Conservation (phyloP, 2,888 invertebrate genomes). For the Ernsta delagoae region DNA sequence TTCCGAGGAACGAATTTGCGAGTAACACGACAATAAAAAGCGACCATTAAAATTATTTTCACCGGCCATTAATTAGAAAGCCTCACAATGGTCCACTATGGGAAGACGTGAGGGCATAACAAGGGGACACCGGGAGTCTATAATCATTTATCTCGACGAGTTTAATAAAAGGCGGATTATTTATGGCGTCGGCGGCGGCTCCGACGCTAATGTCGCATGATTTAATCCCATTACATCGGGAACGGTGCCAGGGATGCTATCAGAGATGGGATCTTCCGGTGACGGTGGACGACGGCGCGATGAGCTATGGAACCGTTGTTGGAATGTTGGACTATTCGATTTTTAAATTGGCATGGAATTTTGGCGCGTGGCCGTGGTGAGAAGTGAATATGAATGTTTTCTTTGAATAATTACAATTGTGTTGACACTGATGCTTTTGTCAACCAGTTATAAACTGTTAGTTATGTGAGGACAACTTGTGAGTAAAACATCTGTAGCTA, state of each 20-base stretch:
- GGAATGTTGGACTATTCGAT: neutral
- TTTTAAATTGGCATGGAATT: neutral
- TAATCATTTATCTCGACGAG: slow-evolving; percentile 83
- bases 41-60: slow-evolving; percentile 24
- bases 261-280: slow-evolving; percentile 40
- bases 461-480: no score
- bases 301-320: slow-evolving; percentile 6
- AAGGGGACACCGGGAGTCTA: slow-evolving; percentile 75
- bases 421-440: no score
- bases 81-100: slow-evolving; percentile 44
- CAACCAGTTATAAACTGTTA: no score
- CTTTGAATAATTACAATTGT: no score
- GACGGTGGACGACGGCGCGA: slow-evolving; percentile 13
- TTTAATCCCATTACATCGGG: slow-evolving; percentile 82
- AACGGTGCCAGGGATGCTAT: slow-evolving; percentile 64
- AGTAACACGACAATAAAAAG: no score
- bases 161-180: slow-evolving; percentile 85
- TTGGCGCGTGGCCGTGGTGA: no score
- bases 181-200: slow-evolving; percentile 72
- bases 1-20: no score
- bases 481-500: no score
- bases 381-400: no score
- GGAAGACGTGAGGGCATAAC: slow-evolving; percentile 52
- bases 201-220: slow-evolving; percentile 78
- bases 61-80: slow-evolving; percentile 38